phyloP scores from a whole-genome alignment of 1,140 invertebrate genomes.

The Macrotrachela quadricornifera region DNA sequence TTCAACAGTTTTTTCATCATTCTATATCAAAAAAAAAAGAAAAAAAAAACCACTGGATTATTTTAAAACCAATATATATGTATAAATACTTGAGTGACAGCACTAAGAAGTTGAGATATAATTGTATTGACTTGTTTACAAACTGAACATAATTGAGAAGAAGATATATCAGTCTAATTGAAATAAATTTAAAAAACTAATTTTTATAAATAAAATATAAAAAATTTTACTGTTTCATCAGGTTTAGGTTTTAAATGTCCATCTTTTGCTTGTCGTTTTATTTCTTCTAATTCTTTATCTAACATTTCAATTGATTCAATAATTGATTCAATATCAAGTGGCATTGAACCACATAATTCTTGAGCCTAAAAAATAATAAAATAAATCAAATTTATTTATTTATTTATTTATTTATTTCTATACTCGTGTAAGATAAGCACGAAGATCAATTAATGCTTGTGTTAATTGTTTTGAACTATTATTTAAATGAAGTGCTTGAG shows the following conservation, averaged over 20 bases:
- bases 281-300: slow-evolving; percentile 56
- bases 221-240: slow-evolving; percentile 58
- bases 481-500: slow-evolving; percentile 46
- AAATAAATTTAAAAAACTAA: slow-evolving; percentile 39
- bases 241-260: slow-evolving; percentile 55
- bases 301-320: slow-evolving; percentile 54
- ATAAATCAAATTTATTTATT: slow-evolving; percentile 7
- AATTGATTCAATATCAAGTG: slow-evolving; percentile 46
- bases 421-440: slow-evolving; percentile 52
- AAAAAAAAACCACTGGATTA: too few relatives aligned
- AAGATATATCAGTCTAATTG: too few relatives aligned
- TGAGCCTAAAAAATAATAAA: slow-evolving; percentile 36
- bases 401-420: slow-evolving; percentile 45
- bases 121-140: slow-evolving; percentile 7
- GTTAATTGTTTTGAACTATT: slow-evolving; percentile 51
- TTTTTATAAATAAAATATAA: slow-evolving; percentile 45
- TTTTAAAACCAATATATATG: slow-evolving; percentile 44
- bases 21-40: too few relatives aligned
- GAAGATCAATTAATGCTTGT: slow-evolving; percentile 13
- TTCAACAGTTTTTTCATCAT: too few relatives aligned
- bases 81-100: slow-evolving; percentile 52
- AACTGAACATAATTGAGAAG: too few relatives aligned
- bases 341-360: slow-evolving; percentile 53
- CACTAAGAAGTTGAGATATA: slow-evolving; percentile 60
- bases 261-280: slow-evolving; percentile 46